These are phyloP conservation scores for Sula dactylatra DNA, from an alignment of 2,113 vertebrate genomes.

Conservation along the genomic window DNA sequence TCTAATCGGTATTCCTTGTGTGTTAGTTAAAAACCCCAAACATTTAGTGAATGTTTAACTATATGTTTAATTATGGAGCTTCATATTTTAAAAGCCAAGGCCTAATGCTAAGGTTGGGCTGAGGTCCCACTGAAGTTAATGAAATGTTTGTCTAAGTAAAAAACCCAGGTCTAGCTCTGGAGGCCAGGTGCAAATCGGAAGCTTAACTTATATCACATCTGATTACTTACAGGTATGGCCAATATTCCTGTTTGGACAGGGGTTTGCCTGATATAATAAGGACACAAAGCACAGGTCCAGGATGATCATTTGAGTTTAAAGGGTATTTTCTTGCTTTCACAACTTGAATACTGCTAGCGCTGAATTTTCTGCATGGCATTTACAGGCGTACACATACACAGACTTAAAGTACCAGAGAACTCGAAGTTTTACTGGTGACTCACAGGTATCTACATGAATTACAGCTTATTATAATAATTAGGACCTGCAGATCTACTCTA, in stretches of 20 bases:
- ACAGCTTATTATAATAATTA: not conserved
- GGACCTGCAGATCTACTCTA: not conserved
- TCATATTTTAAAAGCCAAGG: not conserved
- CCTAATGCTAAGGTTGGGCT: not conserved
- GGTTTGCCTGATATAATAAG: not conserved
- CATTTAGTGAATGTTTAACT: not conserved
- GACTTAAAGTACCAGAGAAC: not conserved
- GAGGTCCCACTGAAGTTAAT: not conserved
- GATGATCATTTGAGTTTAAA: not conserved
- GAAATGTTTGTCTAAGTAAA: not conserved
- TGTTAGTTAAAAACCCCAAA: not conserved
- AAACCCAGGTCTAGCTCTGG: not conserved
- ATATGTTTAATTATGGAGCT: not conserved
- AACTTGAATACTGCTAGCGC: not conserved
- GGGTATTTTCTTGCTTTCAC: not conserved
- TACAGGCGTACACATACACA: not conserved
- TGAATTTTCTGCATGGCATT: not conserved
- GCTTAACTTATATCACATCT: not conserved
- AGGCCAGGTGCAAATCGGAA: not conserved
- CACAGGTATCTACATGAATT: not conserved
- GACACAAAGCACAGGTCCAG: not conserved
- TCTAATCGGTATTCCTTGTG: not conserved
- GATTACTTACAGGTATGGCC: not conserved
- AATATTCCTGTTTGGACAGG: not conserved
- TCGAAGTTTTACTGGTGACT: not conserved